A percentile compares a stretch with the other conserved stretches of the same genome.
phyloP scores from a whole-genome alignment of 2,113 vertebrate species.

The Gila orcuttii region DNA sequence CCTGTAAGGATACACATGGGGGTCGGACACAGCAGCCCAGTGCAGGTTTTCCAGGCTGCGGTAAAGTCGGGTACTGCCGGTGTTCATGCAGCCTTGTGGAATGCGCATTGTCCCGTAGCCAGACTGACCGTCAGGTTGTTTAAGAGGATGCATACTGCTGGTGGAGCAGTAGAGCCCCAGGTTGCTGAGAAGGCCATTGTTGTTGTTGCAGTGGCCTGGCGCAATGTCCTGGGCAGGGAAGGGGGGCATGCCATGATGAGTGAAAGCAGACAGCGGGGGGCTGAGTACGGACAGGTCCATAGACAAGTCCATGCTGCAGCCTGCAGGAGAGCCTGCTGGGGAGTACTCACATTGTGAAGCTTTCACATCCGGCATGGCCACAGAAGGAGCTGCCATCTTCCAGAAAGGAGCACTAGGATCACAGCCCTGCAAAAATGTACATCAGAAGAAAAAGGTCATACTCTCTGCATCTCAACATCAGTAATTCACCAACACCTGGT shows the following conservation, averaged over 20 bases:
- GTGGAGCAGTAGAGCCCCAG: conserved; percentile 78
- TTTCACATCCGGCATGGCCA: conserved; percentile 78
- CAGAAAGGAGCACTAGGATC: conserved; percentile 54
- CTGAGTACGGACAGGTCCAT: conserved; percentile 69
- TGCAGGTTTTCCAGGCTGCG: conserved; percentile 90
- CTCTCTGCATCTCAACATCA: neutral
- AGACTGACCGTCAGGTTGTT: conserved; percentile 66
- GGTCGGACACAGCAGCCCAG: conserved; percentile 74
- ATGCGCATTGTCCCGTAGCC: conserved; percentile 51
- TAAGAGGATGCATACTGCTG: conserved; percentile 74
- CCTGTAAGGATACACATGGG: conserved; percentile 70
- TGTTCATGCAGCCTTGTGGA: conserved; percentile 48
- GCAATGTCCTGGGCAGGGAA: conserved; percentile 73
- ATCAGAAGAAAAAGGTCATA: neutral
- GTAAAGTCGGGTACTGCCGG: conserved; percentile 74
- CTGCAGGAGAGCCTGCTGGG: conserved; percentile 69
- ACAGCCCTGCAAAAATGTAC: conserved; percentile 61
- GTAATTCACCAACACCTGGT: neutral
- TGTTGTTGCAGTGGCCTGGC: conserved; percentile 72
- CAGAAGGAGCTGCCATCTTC: conserved; percentile 58
- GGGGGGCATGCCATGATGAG: conserved; percentile 64
- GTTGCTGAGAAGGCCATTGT: conserved; percentile 78
- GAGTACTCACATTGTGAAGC: conserved; percentile 78
- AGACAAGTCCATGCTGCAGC: conserved; percentile 78
- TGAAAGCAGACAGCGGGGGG: conserved; percentile 67